A percentile compares a stretch with the other conserved stretches of the same genome.
Evolutionary conservation across 1,140 invertebrate species (phyloP).

Genomic region (Zaprionus taronus): DNA sequence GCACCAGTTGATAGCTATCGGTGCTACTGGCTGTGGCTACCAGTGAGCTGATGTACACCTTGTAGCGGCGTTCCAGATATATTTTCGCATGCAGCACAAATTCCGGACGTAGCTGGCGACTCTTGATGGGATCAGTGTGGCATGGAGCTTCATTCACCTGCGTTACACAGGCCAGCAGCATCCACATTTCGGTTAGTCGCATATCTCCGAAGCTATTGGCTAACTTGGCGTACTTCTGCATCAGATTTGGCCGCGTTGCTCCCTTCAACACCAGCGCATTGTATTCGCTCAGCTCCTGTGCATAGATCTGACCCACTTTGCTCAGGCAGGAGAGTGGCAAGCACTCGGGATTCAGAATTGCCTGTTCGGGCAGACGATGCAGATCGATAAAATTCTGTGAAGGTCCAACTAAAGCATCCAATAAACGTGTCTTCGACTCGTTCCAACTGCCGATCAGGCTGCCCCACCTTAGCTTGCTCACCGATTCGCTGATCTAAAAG

Average conservation of each 20-base stretch:
- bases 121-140: conserved; percentile 89
- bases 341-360: conserved; percentile 86
- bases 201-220: conserved; percentile 91
- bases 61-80: conserved; percentile 94
- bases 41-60: conserved; percentile 93
- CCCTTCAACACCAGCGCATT: conserved; percentile 92
- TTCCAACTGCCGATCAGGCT: conserved; percentile 94
- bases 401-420: conserved; percentile 94
- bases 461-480: conserved; percentile 91
- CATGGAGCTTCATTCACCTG: conserved; percentile 81
- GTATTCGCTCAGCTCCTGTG: conserved; percentile 92
- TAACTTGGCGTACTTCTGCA: conserved; percentile 90
- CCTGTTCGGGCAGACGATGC: conserved; percentile 88
- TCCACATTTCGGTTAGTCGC: conserved; percentile 95
- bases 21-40: conserved; percentile 92
- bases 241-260: conserved; percentile 89
- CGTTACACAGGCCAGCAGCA: conserved; percentile 87
- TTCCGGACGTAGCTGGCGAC: conserved; percentile 87
- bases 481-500: conserved; percentile 88
- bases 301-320: conserved; percentile 91
- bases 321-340: conserved; percentile 83
- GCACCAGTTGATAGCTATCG: conserved; percentile 92
- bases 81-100: conserved; percentile 92
- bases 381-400: conserved; percentile 93
- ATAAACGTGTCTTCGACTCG: conserved; percentile 93